Base-by-base conservation (phyloP, 2,113 vertebrate species). In the Glareola pratincola region DNA sequence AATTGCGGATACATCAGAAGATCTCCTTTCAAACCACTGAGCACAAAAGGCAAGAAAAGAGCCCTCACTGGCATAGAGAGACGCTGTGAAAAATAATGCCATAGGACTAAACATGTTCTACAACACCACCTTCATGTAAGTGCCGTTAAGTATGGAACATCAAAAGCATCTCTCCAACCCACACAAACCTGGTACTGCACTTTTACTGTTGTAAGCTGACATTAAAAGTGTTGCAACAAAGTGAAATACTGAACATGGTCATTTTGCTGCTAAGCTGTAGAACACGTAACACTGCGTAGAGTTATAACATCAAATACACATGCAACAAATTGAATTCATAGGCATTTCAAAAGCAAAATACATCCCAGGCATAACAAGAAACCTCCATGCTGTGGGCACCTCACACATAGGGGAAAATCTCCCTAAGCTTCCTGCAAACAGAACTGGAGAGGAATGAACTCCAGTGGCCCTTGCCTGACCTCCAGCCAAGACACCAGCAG, bases 231-330 rank as follows among this genome's bases (percentile, higher is more conserved):
- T 56, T 73, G 53, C 69, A 91, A 37, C 8, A 23, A 53, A 81
- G 19, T 0, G 2, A 60, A 68, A 53, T 23, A 53, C 0, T 1
- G 0, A 72, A 45, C n/a, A 23, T 1, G 2, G 59, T 34, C 18
- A 27, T 16, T 56, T 36, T 66, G 22, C 78, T 81, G 60, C 80
- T 26, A 19, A 81, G 75, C 36, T 21, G 16, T 26, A 20, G 34
- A 36, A 60, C 36, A 36, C 3, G 0, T 8, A 63, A 41, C 32
- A 21, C 24, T 3, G 5, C 3, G 9, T n/a, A 63, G 50, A 62
- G 39, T 26, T 54, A 29, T 14, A 93, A 22, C 66, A 75, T 5
- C 37, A 67, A 60, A 53, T 10, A 22, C 1, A 32, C 7, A 8
- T 4, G 6, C 36, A 57, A 71, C 36, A 36, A 54, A 47, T 51